Base-by-base conservation (phyloP, 1,140 invertebrate genomes). In the Pentalonia nigronervosa region DNA sequence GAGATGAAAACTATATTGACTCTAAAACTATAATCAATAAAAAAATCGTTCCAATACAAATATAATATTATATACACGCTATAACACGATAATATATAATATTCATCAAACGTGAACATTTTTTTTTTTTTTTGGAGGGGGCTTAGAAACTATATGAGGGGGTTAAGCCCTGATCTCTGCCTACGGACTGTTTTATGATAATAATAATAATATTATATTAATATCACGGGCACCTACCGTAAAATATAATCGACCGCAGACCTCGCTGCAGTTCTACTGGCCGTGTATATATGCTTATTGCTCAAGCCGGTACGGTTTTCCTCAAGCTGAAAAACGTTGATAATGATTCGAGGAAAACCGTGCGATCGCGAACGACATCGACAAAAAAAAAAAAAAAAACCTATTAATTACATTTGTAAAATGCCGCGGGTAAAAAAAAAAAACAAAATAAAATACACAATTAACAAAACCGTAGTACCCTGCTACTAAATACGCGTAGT, bases 261-360 rank as follows among this genome's bases (percentile, higher is more conserved):
- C 60, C 21, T 67, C 14, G 41, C 41, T 41, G 41, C 41, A n/a
- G 0, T 67, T 67, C 60, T 76, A 76, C 60, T 30, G 4, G 14
- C 30, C n/a, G 60, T 6, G 30, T 76, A 14, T 41, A 41, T 41
- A 41, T 41, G 41, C 41, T 41, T 41, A 41, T 41, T 76, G 60
- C 60, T 67, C 7, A 76, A 76, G 60, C 60, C 6, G 60, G 76
- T 36, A 87, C 86, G 47, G 86, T 87, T 87, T 87, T 87, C 86
- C 86, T 87, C 86, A 87, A 87, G 86, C 86, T 48, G 86, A 87
- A 87, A 20, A 87, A 34, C 34, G 30, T 48, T 14, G 86, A 87
- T 87, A 87, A 87, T 87, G 30, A 87, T 87, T 87, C 47, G 45
- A 87, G 86, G 86, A 87, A 87, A 87, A 87, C 86, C 86, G 45